phyloP scores from a whole-genome alignment of 2,797 vertebrate genomes.

The Sphenopsis melanotis region DNA sequence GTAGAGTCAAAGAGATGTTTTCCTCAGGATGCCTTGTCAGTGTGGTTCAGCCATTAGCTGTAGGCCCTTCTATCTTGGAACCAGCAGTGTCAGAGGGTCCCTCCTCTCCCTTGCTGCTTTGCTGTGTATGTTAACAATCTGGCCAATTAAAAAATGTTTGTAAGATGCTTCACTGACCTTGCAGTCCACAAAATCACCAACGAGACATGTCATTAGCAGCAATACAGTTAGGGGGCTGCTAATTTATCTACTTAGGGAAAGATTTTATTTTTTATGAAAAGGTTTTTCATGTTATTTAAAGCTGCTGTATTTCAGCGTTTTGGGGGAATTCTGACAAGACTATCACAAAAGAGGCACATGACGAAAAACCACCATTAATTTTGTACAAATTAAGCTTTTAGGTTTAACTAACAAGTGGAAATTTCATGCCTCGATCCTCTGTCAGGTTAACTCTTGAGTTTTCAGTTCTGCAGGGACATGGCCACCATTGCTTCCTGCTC shows the following conservation, averaged over 20 bases:
- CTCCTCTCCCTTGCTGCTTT: background rate
- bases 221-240: background rate
- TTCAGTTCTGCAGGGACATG: background rate
- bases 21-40: background rate
- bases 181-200: conserved; percentile 8
- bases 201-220: background rate
- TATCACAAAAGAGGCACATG: background rate
- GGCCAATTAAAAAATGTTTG: conserved; percentile 61
- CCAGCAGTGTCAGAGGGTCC: background rate
- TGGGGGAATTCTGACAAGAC: background rate
- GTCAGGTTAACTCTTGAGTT: background rate
- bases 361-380: background rate
- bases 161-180: conserved; percentile 42
- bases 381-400: background rate
- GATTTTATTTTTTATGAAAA: background rate
- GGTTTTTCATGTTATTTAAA: conserved; percentile 3
- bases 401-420: background rate
- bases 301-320: background rate
- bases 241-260: conserved; percentile 26
- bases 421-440: accelerated
- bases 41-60: background rate
- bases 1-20: background rate
- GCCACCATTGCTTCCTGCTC: background rate
- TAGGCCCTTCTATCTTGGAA: background rate
- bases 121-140: conserved; percentile 24